Evolutionary conservation across 2,888 invertebrate species (phyloP).

Genomic region (Agonopterix arenella): DNA sequence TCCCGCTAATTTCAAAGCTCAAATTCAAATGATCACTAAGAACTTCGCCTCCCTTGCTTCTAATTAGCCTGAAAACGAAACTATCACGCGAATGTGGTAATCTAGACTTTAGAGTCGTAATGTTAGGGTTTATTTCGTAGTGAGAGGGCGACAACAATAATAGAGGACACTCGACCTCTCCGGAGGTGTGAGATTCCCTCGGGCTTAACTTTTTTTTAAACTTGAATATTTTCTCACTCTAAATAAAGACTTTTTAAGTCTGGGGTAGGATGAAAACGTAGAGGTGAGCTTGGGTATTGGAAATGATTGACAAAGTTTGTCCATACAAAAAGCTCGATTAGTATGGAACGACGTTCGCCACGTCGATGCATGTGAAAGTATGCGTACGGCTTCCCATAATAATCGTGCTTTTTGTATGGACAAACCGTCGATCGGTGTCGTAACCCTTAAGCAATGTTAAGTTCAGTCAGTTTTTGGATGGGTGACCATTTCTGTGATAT

Average conservation of each 20-base stretch:
- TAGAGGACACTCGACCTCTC: slow-evolving; percentile 65
- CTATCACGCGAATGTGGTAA: slow-evolving; percentile 19
- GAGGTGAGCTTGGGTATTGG: too few species aligned
- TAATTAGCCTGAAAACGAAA: slow-evolving; percentile 70
- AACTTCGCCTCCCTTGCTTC: slow-evolving; percentile 41
- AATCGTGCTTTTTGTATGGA: too few species aligned
- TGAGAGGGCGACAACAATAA: slow-evolving; percentile 35
- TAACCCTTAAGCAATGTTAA: too few species aligned
- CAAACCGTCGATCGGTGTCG: too few species aligned
- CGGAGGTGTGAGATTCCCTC: slow-evolving; percentile 51
- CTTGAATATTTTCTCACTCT: slow-evolving; percentile 7
- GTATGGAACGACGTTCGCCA: too few species aligned
- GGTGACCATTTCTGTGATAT: too few species aligned
- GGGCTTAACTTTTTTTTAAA: slow-evolving; percentile 32
- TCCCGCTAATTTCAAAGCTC: slow-evolving; percentile 24
- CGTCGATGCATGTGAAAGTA: too few species aligned
- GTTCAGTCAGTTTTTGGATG: too few species aligned
- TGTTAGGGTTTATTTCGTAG: slow-evolving; percentile 27
- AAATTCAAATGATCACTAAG: slow-evolving; percentile 29
- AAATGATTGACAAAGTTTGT: too few species aligned
- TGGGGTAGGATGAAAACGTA: too few species aligned
- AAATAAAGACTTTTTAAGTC: not conserved
- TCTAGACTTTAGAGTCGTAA: slow-evolving; percentile 11
- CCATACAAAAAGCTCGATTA: too few species aligned
- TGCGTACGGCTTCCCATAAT: too few species aligned